Evolutionary conservation across 2,113 vertebrate species (phyloP), one percentile per base, ranked within the genome.

Genomic region (Triplophysa siluroides): DNA sequence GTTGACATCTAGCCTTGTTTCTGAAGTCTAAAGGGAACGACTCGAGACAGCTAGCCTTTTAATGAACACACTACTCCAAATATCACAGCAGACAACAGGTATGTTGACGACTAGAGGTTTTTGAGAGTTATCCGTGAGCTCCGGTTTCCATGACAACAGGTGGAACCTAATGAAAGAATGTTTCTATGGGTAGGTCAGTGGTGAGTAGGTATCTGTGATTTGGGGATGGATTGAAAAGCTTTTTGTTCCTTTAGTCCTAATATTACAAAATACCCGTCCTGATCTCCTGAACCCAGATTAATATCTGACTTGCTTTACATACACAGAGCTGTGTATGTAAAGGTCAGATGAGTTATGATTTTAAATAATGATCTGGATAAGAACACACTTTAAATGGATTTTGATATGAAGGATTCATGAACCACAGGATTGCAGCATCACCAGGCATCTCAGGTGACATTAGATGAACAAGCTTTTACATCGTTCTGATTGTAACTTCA

Each of bases 81-180:
- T 45, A 47, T 13, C 14, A 8, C 33, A 26, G n/a, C 19, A 21
- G 54, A 26, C 43, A 75, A 76, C 8, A 29, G 60, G 73, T 76
- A 61, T 63, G 58, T 23, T 4, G 29, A 73, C 19, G 38, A 73
- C 58, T 50, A 63, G 19, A 76, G 14, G 21, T 43, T 62, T 75
- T 45, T 61, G 41, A 75, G 41, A 29, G 9, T 24, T 70, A n/a
- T 70, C 11, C 9, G 23, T 12, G 60, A 63, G 58, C 41, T 19
- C 63, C n/a, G 60, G 73, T 76, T 63, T 61, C 73, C 58, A 75
- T 75, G 73, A 29, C 72, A 76, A 76, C 41, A 45, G 21, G 72
- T 63, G 56, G 21, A 75, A 45, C 16, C 23, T 21, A 50, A 63
- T 47, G 9, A 56, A 33, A 29, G 26, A 58, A 19, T 58, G 10